Percentiles rank a stretch among this genome's conserved stretches.
Conservation (phyloP, 2,113 vertebrate species). For the Cyanistes caeruleus region DNA sequence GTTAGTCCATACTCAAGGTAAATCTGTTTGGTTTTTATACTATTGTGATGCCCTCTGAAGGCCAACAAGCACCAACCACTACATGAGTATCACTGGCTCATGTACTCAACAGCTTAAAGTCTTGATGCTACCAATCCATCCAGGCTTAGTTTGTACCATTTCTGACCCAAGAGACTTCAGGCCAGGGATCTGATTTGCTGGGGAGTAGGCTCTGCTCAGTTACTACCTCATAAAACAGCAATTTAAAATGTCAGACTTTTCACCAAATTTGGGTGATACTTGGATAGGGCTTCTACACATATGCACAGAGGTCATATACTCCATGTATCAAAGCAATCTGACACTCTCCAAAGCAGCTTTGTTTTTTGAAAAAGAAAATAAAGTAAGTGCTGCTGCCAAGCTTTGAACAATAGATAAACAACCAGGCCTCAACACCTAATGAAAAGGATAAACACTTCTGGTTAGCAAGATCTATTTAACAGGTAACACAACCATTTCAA, state of each 20-base stretch:
- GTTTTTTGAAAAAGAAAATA: not conserved
- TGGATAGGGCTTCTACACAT: not conserved
- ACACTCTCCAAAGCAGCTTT: not conserved
- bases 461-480: not conserved
- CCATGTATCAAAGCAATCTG: rapidly evolving
- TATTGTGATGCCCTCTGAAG: rapidly evolving
- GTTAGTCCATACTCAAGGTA: not conserved
- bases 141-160: not conserved
- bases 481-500: not conserved
- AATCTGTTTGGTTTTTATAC: not conserved
- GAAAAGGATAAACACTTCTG: not conserved
- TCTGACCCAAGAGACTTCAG: not conserved
- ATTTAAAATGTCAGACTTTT: not conserved
- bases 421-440: not conserved
- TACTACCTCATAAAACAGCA: not conserved
- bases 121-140: not conserved
- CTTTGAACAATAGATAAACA: not conserved
- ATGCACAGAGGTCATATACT: not conserved
- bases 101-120: not conserved
- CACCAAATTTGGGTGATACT: not conserved
- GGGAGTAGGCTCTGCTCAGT: not conserved
- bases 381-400: not conserved
- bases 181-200: not conserved
- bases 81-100: rapidly evolving
- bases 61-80: not conserved